These are phyloP conservation scores for Oxytorus armatus DNA, from an alignment of 2,888 invertebrate species.

Conservation along the genomic window DNA sequence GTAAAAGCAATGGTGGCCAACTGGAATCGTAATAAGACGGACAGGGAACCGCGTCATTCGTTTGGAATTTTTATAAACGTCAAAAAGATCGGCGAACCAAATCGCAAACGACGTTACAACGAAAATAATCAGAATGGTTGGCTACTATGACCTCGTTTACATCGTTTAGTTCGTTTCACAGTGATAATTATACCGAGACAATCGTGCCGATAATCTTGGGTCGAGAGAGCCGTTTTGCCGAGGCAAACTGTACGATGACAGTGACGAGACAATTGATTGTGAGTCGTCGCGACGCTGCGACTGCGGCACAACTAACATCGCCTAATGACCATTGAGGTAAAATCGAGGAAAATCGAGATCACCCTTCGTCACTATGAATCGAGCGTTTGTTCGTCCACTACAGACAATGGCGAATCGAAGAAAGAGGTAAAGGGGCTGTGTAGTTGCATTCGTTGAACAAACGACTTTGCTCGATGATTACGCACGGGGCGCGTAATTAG, in stretches of 20 bases:
- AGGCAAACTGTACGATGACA: constrained; percentile 41
- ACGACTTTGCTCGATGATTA: constrained; percentile 45
- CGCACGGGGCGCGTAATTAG: constrained; percentile 23
- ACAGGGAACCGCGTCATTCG: constrained; percentile 30
- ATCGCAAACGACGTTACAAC: neutral
- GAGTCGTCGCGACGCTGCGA: constrained; percentile 8
- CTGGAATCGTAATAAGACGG: constrained; percentile 44
- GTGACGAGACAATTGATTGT: constrained; percentile 20
- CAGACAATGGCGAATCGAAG: neutral
- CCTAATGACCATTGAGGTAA: constrained; percentile 49
- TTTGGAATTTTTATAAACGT: constrained; percentile 46
- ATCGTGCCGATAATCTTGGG: constrained; percentile 20
- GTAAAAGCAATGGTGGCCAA: constrained; percentile 36
- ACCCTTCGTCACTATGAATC: constrained; percentile 18
- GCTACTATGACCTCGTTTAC: constrained; percentile 8
- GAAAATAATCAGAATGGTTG: constrained; percentile 17
- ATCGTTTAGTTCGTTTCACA: constrained; percentile 31
- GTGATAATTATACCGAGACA: constrained; percentile 31
- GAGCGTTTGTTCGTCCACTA: constrained; percentile 10
- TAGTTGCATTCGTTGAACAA: constrained; percentile 25
- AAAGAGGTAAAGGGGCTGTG: neutral
- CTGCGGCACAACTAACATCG: too few relatives aligned
- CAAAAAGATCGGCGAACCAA: neutral
- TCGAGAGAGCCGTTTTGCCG: neutral
- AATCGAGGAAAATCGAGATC: constrained; percentile 26